Percentiles rank a stretch among this genome's conserved stretches.
Evolutionary conservation across 2,797 vertebrate species (phyloP).

Genomic region (Zenarchopterus dispar): DNA sequence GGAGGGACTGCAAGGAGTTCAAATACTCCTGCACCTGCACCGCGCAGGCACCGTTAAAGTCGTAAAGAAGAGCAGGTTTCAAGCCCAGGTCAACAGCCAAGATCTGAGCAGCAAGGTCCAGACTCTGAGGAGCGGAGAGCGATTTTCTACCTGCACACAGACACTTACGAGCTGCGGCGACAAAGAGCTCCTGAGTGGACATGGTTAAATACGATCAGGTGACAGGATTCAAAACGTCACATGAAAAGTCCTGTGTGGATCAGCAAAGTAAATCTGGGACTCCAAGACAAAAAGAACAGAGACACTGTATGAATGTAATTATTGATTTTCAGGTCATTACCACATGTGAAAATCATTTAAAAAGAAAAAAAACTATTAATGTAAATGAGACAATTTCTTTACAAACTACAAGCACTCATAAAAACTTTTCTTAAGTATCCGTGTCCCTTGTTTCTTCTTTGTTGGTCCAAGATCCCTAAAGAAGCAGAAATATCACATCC

Average conservation of each 20-base stretch:
- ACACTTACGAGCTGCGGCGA: slow-evolving; percentile 66
- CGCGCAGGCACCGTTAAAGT: slow-evolving; percentile 77
- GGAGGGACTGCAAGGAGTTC: slow-evolving; percentile 72
- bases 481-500: not conserved
- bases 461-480: slow-evolving; percentile 68
- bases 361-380: not conserved
- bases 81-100: slow-evolving; percentile 86
- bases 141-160: slow-evolving; percentile 77
- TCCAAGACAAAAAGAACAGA: slow-evolving; percentile 9
- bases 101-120: slow-evolving; percentile 86
- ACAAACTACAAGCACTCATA: slow-evolving; percentile 13
- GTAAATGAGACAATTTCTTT: slow-evolving; percentile 26
- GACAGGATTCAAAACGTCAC: not conserved
- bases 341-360: not conserved
- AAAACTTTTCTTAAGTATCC: slow-evolving; percentile 1
- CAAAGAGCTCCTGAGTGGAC: slow-evolving; percentile 59
- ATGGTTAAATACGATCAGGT: slow-evolving; percentile 37
- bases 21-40: slow-evolving; percentile 85
- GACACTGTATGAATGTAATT: not conserved
- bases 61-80: slow-evolving; percentile 90
- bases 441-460: slow-evolving; percentile 36
- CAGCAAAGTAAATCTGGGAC: not conserved
- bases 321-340: slow-evolving; percentile 8
- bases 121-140: slow-evolving; percentile 71
- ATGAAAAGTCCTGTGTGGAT: not conserved